Base-by-base conservation (phyloP, 2,113 vertebrate genomes). In the Ageneiosus marmoratus region DNA sequence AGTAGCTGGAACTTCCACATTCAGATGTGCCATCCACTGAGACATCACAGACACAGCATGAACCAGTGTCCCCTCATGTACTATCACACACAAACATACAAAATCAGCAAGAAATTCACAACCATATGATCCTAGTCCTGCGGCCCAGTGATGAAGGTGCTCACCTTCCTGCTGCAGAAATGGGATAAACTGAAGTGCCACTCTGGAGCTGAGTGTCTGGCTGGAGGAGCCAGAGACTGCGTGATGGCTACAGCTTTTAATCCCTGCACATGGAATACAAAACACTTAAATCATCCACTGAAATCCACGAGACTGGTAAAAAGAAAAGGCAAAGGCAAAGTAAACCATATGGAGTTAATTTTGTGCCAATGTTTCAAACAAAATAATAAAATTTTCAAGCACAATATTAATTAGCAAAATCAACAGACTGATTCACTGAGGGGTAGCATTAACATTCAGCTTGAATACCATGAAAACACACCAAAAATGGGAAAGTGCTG, bases 101-200 rank as follows among this genome's bases (percentile, higher is more conserved):
- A 29, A 51, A 32, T 74, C 60, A 79, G 32, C 18, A 22, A 41
- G 10, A 41, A 18, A 48, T 27, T 32, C 11, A 51, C 22, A 81
- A 7, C 11, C 24, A 62, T n/a, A 1, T 58, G 24, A 46, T 22
- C 3, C 37, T 41, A 2, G 37, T 41, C 37, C 37, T 41, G 37
- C 2, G 37, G 37, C 2, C 37, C 37, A 41, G 37, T 41, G 37
- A 2, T 41, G 5, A 24, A 6, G 7, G 50, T 15, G 63, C 89
- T 93, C 88, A 98, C 98, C 98, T 96, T 99, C 98, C 89, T 99
- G 97, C 81, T 99, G 97, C 85, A 99, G 95, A 86, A 96, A 98
- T 0, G 97, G 98, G 87, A 98, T 96, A 91, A 99, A 99, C 87
- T 98, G 96, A 76, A 96, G 94, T 32, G 94, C 88, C 67, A 98